phyloP scores from a whole-genome alignment of 2,113 vertebrate genomes.

The cattle (Bos taurus) region ARS-UCD2.0 NC_037331.1:31385501-31386000 shows the following conservation, averaged over 20 bases:
- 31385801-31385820: background rate
- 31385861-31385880: background rate
- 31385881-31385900: background rate
- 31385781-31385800: background rate
- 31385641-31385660: background rate
- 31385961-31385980: background rate
- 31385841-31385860: background rate
- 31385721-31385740: background rate
- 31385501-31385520: background rate
- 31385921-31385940: background rate
- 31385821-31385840: background rate
- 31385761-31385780: background rate
- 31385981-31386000: background rate
- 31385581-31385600: background rate
- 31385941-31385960: background rate
- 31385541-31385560: background rate
- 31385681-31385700: background rate
- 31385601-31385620: background rate
- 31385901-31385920: background rate
- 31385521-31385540: background rate
- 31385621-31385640: background rate
- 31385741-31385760: background rate
- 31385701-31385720: background rate
- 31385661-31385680: background rate
- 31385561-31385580: background rate